Base-by-base conservation (phyloP, 2,797 vertebrate species). In the Anguilla megastoma region DNA sequence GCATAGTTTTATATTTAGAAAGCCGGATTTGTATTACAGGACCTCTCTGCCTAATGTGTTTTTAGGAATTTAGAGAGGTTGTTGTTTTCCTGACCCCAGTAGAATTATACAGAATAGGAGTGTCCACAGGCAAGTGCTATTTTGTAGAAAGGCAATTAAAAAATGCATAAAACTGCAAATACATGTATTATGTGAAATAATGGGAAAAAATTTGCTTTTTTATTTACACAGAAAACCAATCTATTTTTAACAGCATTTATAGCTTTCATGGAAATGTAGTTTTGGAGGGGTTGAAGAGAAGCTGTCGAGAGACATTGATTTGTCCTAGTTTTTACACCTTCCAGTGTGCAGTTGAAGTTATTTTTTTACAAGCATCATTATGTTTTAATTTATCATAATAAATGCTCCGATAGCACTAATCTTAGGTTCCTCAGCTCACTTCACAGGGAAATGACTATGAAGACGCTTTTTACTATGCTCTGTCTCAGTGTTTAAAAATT, bases 321-420 rank as follows among this genome's bases (percentile, higher is more conserved):
- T 27, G n/a, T 52, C 33, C 76, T 16, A 16, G 16, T 80, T 80
- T 80, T 80, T 48, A 45, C 76, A 45, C 76, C 36, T 45, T 80
- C 74, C 33, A 79, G 74, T 79, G 14, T 45, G 18, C 18, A 79
- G 54, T 52, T 14, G 30, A 18, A 56, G 79, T 54, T 52, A 52
- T 69, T 58, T 63, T 87, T 85, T 30, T 27, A 56, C 52, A 21
- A 58, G 87, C 66, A 36, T 85, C 87, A 88, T 88, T 85, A 88
- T 88, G 69, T 60, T 86, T 85, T 85, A 85, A 85, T 88, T 88
- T 45, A 48, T 88, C 84, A 85, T 79, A 71, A 74, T 85, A 85
- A 69, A 85, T 45, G 84, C 84, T 54, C 52, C 16, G 33, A 6
- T 41, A 80, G 74, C 66, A 33, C 84, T 79, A 66, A 74, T 36